Evolutionary conservation across 2,888 invertebrate species (phyloP), one percentile per base, ranked within the genome.

Genomic region (Altica lythri): DNA sequence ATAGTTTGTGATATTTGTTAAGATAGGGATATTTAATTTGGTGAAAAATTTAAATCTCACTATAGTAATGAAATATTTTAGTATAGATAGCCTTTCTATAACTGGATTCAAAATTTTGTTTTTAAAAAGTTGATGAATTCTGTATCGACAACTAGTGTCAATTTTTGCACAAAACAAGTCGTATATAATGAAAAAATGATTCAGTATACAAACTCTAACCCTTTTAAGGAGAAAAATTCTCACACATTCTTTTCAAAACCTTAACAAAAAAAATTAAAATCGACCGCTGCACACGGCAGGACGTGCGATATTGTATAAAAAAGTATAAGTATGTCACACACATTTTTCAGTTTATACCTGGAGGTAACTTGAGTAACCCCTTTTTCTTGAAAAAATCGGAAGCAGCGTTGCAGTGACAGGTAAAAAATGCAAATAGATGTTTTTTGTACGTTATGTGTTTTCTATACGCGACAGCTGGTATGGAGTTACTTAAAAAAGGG

Each of bases 371-470:
- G 59, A 61, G 25, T 40, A 51, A 59, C 58, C 59, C 59, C 57
- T 61, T 59, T 55, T 54, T 50, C 55, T 54, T 50, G 25, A 50
- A 48, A 59, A 61, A 55, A 57, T 46, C 53, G 51, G 49, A 51
- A 60, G 56, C 40, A 10, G 22, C 22, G 59, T 40, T 34, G 54
- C 45, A 50, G 27, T 50, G 53, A 56, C 61, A 61, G 61, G 61
- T 61, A 61, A 61, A 61, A 61, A 61, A 61, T 61, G 61, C 61
- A 61, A 61, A 61, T 61, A 52, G 53, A 49, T 52, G 49, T 59
- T 58, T 48, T 55, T 40, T 40, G 34, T 34, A 10, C 3, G 1
- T 34, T n/a, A n/a, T n/a, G 9, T 16, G 14, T 14, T 16, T 22
- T 27, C 9, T 13, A 34, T 14, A 16, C 34, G 29, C 29, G 29